Conservation (phyloP, 1,140 invertebrate species). For the Cepaea nemoralis region DNA sequence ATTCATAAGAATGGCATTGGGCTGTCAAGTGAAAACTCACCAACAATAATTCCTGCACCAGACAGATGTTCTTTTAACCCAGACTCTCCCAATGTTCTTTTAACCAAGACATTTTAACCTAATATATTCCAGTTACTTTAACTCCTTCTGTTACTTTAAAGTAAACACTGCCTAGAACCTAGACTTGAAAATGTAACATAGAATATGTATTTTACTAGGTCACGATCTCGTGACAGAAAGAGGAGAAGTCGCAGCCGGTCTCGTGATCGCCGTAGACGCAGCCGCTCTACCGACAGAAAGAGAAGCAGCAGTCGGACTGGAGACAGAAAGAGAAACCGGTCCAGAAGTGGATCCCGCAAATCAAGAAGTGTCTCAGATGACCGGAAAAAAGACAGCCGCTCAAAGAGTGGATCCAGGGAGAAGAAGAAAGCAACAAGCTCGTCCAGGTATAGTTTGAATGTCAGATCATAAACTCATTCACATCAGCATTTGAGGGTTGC, state of each 20-base stretch:
- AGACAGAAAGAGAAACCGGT: conserved; percentile 34
- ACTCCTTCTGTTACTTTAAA: no score
- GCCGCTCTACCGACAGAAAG: conserved; percentile 42
- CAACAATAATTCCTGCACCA: no score
- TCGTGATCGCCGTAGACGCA: conserved; percentile 46
- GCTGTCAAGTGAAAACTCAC: no score
- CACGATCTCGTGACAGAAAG: conserved; percentile 49
- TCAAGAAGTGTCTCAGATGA: conserved; percentile 30
- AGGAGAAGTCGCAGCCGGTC: conserved; percentile 40
- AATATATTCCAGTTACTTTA: no score
- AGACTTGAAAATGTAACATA: no score
- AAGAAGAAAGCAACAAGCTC: conserved; percentile 6
- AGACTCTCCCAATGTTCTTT: no score
- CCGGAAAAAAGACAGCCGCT: neutral
- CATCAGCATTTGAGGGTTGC: no score
- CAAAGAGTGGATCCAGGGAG: neutral
- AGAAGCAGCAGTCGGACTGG: conserved; percentile 43
- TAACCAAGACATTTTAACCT: no score
- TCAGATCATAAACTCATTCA: no score
- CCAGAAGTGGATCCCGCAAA: conserved; percentile 30
- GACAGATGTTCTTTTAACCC: no score
- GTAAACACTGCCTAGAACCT: no score
- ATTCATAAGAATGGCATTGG: no score
- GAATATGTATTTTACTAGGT: conserved; percentile 26
- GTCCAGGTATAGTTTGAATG: conserved; percentile 9